Evolutionary conservation across 2,113 vertebrate genomes (phyloP).

Genomic region (Scopus umbretta): DNA sequence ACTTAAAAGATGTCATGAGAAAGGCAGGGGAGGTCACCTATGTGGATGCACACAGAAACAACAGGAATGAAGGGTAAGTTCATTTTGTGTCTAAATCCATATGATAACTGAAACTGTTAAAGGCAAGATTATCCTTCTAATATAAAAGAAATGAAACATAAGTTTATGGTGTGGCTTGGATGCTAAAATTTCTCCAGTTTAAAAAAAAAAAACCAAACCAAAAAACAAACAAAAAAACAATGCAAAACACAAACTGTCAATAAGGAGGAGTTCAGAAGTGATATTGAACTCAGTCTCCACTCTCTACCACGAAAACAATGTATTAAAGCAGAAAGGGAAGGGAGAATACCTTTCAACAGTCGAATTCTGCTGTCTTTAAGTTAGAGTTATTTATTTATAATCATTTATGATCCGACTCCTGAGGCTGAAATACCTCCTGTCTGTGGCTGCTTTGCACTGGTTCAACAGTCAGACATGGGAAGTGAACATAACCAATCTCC

Average conservation of each 20-base stretch:
- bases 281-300: background rate
- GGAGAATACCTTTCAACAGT: background rate
- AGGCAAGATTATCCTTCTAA: background rate
- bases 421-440: background rate
- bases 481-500: background rate
- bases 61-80: slow-evolving; percentile 88
- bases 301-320: background rate
- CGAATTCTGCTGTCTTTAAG: background rate
- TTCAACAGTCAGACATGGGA: background rate
- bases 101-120: background rate
- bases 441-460: background rate
- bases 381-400: background rate
- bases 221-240: background rate
- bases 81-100: background rate
- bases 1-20: slow-evolving; percentile 94
- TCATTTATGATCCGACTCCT: background rate
- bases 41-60: slow-evolving; percentile 91
- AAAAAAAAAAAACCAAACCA: background rate
- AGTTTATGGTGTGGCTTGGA: background rate
- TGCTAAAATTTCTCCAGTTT: background rate
- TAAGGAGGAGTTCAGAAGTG: background rate
- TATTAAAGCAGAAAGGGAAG: background rate
- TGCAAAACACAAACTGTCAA: background rate
- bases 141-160: background rate
- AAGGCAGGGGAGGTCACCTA: slow-evolving; percentile 92